Evolutionary conservation across 2,113 vertebrate species (phyloP), one percentile per base, ranked within the genome.

Genomic region (Callaeas wilsoni): DNA sequence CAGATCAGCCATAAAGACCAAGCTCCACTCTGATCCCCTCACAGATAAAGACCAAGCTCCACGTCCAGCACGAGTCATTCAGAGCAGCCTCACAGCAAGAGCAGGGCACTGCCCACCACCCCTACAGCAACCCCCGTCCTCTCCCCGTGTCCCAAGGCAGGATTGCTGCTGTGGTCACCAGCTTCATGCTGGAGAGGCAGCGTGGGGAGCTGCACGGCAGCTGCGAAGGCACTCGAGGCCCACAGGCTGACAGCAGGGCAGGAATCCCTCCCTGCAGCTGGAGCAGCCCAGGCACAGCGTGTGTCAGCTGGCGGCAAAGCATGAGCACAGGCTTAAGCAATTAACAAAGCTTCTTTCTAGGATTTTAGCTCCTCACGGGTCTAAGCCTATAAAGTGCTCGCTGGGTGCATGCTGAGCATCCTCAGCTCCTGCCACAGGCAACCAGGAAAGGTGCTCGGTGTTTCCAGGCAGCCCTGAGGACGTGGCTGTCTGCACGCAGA

Each of bases 51-150:
- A 64, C 27, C 78, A 62, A 86, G 46, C 49, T 91, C 52, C 82
- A 59, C 25, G 17, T 21, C 21, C 42, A 70, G 63, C 42, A 16
- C 1, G 0, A 52, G 49, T 5, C 0, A 0, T 2, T 9, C 26
- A 47, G 69, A 78, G 44, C 69, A 93, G 32, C 50, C 46, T 42
- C 42, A 19, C 4, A 42, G 80, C 59, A n/a, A 21, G 32, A 12
- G 16, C 27, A 33, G 1, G 1, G 71, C 64, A 60, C 55, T 65
- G 63, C 55, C 46, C 39, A 23, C 9, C 10, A 2, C 4, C 16
- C 4, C 19, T 22, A 15, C 20, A 76, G 46, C 29, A 70, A 6
- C 2, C 14, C 16, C 25, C 46, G 49, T 19, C 18, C 63, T 47
- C 39, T 35, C 22, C 20, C 26, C 3, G 2, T 7, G 30, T 3